phyloP scores from a whole-genome alignment of 2,113 vertebrate genomes.

The Camelus dromedarius region DNA sequence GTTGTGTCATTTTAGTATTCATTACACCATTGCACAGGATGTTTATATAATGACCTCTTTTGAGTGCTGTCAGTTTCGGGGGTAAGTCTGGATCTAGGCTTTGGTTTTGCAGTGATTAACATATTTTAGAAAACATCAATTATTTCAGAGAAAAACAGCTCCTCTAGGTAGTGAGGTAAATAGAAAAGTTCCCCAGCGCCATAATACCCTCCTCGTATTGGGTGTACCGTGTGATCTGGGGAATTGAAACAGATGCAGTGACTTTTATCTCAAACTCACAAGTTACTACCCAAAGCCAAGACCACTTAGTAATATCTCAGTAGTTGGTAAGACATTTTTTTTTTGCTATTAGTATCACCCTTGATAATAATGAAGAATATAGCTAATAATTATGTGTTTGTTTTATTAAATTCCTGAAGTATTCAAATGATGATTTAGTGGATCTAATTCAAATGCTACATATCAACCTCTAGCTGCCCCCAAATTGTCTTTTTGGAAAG shows the following conservation, averaged over 20 bases:
- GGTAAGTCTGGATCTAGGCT: conserved; percentile 42
- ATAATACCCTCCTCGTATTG: conserved; percentile 60
- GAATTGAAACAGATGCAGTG: conserved; percentile 61
- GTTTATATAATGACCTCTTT: conserved; percentile 23
- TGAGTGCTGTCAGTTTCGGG: not conserved
- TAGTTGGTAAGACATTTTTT: not conserved
- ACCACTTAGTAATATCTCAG: not conserved
- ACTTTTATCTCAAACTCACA: conserved; percentile 60
- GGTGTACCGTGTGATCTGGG: conserved; percentile 41
- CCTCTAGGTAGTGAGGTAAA: conserved; percentile 42
- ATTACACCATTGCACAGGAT: not conserved
- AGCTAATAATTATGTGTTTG: not conserved
- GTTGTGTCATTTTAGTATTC: not conserved
- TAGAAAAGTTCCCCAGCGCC: conserved; percentile 74
- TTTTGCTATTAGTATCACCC: not conserved
- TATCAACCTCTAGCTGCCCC: not conserved
- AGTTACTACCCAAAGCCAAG: conserved; percentile 28
- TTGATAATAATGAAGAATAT: not conserved
- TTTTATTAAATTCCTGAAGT: conserved; percentile 44
- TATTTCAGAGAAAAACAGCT: conserved; percentile 74
- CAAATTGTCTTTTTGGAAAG: conserved; percentile 45
- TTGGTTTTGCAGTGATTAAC: conserved; percentile 62
- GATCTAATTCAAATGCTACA: conserved; percentile 40
- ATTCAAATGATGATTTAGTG: not conserved
- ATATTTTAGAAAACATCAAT: conserved; percentile 77